Conservation (phyloP, 2,113 vertebrate genomes). For the Mugil cephalus region DNA sequence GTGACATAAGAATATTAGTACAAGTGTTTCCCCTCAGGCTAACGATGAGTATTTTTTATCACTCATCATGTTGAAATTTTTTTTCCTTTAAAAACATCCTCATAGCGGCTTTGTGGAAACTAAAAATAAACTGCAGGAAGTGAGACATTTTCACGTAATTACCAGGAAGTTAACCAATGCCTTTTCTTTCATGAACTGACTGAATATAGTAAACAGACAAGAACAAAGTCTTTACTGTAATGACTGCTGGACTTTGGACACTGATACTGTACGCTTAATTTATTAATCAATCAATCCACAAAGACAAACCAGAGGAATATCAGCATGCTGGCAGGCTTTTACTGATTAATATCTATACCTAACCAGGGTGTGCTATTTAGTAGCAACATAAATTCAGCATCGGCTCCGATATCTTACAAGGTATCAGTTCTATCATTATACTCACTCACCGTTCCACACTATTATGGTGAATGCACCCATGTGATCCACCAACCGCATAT, state of each 20-base stretch:
- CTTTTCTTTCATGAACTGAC: slow-evolving; percentile 5
- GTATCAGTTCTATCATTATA: background rate
- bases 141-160: slow-evolving; percentile 11
- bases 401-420: background rate
- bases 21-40: background rate
- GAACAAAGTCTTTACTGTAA: background rate
- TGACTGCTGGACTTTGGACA: background rate
- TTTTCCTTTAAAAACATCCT: slow-evolving; percentile 20
- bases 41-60: background rate
- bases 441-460: slow-evolving; percentile 90
- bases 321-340: background rate
- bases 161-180: slow-evolving; percentile 47
- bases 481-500: slow-evolving; percentile 93
- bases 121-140: slow-evolving; percentile 40
- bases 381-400: background rate
- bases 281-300: background rate
- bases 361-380: background rate
- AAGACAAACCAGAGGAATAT: background rate
- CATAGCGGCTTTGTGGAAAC: background rate
- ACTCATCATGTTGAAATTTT: background rate
- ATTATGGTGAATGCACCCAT: slow-evolving; percentile 93
- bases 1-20: background rate
- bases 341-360: background rate
- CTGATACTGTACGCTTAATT: background rate
- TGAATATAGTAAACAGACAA: background rate